Base-by-base conservation (phyloP, 2,888 invertebrate species). In the Priocnemis perturbator region DNA sequence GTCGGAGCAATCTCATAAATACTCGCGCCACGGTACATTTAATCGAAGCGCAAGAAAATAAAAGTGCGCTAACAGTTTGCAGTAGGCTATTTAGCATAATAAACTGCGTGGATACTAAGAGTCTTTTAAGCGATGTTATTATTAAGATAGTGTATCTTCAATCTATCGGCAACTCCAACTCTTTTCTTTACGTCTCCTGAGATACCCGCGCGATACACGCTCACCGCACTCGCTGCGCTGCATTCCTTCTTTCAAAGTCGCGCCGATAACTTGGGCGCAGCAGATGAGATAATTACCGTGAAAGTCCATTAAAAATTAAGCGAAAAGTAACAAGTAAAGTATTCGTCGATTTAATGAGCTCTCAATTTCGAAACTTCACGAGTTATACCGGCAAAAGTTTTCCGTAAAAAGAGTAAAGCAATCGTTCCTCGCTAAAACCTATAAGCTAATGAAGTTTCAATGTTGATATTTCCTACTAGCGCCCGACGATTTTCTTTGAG, bases 1-100 rank as follows among this genome's bases (percentile, higher is more conserved):
- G 60, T 50, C 58, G 65, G 56, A 59, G 68, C 60, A 67, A 60
- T 74, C 67, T 63, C 74, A 60, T 74, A 75, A 75, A 75, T 68
- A 67, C 59, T 59, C 71, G 56, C 58, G 67, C 52, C 26, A 60
- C 57, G 48, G 45, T 61, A 64, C 57, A 57, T 60, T 55, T 61
- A 66, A 66, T 53, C 58, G 48, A 64, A 61, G 64, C 21, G 47
- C 47, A 47, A 50, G 60, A 53, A 55, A 58, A 64, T 56, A 48
- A 64, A 62, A 62, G 47, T 47, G 52, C 48, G 50, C 50, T 50
- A 17, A 50, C n/a, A 50, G 50, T 50, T 17, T 50, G 50, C 5
- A 50, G 5, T n/a, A 50, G 50, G 50, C 17, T 50, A 50, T 50
- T 19, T 50, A 50, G 37, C 37, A 37, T 37, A 37, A 37, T 37